A percentile compares a stretch with the other conserved stretches of the same genome.
Conservation (phyloP, 2,888 invertebrate species). For the Pachliopta kotzebuea region DNA sequence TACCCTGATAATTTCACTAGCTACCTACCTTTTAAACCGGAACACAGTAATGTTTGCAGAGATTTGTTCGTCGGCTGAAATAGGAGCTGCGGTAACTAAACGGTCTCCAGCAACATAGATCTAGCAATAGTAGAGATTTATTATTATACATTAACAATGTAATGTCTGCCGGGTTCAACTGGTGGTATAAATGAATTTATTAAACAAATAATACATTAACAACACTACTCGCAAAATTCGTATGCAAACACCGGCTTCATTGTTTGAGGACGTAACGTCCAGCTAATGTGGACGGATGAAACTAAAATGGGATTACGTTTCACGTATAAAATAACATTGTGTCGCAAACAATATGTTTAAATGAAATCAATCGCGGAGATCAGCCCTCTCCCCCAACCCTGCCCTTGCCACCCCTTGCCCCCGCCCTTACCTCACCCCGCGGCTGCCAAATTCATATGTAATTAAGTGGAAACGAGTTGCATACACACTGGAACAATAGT, state of each 20-base stretch:
- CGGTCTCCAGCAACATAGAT: too few relatives aligned
- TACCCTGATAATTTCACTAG: too few relatives aligned
- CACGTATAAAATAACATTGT: conserved; percentile 14
- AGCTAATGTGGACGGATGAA: conserved; percentile 13
- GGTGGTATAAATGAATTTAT: too few relatives aligned
- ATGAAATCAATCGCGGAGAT: conserved; percentile 41
- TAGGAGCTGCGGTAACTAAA: too few relatives aligned
- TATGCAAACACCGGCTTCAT: conserved; percentile 12
- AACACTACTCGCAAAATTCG: conserved; percentile 1
- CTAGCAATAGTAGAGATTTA: too few relatives aligned
- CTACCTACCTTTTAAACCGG: too few relatives aligned
- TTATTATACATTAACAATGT: too few relatives aligned
- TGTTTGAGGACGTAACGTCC: conserved; percentile 4
- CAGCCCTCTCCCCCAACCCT: conserved; percentile 9
- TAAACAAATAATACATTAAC: too few relatives aligned
- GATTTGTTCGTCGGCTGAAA: too few relatives aligned
- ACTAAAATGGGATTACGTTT: conserved; percentile 16
- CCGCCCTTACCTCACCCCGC: conserved; percentile 8
- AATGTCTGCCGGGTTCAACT: too few relatives aligned
- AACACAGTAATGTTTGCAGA: too few relatives aligned
- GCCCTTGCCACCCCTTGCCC: too few relatives aligned
- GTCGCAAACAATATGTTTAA: conserved; percentile 30
- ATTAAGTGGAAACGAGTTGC: conserved; percentile 47
- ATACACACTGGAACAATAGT: conserved; percentile 26
- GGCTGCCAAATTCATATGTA: conserved; percentile 40